Conservation (phyloP, 2,888 invertebrate species). For the Meteorus cinctellus region DNA sequence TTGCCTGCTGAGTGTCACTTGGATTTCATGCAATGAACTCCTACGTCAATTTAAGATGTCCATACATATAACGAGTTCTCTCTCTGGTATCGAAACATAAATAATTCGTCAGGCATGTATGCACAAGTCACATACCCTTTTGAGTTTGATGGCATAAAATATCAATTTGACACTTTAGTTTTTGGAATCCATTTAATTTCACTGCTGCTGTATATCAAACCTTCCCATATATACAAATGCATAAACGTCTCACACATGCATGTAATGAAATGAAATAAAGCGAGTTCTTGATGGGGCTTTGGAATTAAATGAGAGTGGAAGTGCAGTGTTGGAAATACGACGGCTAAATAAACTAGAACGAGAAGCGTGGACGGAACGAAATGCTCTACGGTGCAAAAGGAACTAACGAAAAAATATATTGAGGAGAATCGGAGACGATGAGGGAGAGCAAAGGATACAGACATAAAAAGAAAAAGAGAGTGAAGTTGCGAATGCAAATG, state of each 20-base stretch:
- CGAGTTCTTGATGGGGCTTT: conserved; percentile 23
- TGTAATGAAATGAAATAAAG: conserved; percentile 19
- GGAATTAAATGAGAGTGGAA: conserved; percentile 37
- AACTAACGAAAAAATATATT: conserved; percentile 23
- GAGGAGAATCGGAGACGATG: conserved; percentile 53
- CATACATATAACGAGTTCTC: no score
- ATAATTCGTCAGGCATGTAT: not conserved
- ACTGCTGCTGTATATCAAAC: conserved; percentile 16
- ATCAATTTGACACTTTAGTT: conserved; percentile 24
- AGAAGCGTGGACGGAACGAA: conserved; percentile 55
- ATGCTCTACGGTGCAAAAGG: conserved; percentile 47
- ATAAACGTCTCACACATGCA: not conserved
- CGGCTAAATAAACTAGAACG: conserved; percentile 60
- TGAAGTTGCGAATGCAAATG: conserved; percentile 59
- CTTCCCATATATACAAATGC: not conserved
- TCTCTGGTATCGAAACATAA: not conserved
- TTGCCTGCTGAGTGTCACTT: no score
- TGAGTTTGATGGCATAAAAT: conserved; percentile 23
- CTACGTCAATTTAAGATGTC: no score
- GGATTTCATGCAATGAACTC: no score
- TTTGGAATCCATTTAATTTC: conserved; percentile 31
- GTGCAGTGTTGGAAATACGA: conserved; percentile 41
- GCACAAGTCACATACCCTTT: no score
- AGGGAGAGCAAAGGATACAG: conserved; percentile 43
- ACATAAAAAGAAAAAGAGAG: conserved; percentile 31